Base-by-base conservation (phyloP, 2,888 invertebrate species). In the Synergus laeviventris region DNA sequence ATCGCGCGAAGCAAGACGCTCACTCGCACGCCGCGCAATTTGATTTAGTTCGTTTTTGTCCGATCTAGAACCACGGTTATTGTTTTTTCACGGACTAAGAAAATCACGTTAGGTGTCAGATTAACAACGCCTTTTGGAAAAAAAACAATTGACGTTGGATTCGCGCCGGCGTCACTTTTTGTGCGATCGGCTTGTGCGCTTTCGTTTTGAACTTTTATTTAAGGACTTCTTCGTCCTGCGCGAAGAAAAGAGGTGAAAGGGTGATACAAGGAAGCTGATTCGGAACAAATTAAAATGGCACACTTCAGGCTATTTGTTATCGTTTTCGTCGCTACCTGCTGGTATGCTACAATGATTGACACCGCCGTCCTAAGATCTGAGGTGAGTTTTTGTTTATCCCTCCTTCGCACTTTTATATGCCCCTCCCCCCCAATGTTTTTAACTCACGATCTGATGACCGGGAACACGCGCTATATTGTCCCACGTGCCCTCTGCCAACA, bases 261-360 rank as follows among this genome's bases (percentile, higher is more conserved):
- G 24, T 45, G 24, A n/a, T 39, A 39, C 49, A 49, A 45, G 74
- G 54, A 16, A 56, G 39, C 62, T 60, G 74, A 36, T 24, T 36
- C 36, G 49, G 45, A 61, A 78, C 66, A 56, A 56, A 56, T 18
- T 42, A 82, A 79, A 78, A 86, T 86, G 86, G 84, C 85, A 76
- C 75, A 79, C 73, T 45, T 84, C 45, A 82, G 81, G 78, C 75
- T 84, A 74, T 66, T 84, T 60, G 62, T 81, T 70, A 54, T 82
- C 60, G 76, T 79, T 64, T 74, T 83, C 73, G 77, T 84, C 60
- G 81, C 83, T 56, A 75, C 78, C 64, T 76, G 84, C 66, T 84
- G 82, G 80, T 86, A 82, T 82, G 82, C 82, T 36, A 73, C 84
- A n/a, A 74, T 85, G 75, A 84, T 82, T 78, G 82, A 87, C 76